These are phyloP conservation scores for Tautogolabrus adspersus DNA, from an alignment of 2,113 vertebrate species.

Conservation along the genomic window DNA sequence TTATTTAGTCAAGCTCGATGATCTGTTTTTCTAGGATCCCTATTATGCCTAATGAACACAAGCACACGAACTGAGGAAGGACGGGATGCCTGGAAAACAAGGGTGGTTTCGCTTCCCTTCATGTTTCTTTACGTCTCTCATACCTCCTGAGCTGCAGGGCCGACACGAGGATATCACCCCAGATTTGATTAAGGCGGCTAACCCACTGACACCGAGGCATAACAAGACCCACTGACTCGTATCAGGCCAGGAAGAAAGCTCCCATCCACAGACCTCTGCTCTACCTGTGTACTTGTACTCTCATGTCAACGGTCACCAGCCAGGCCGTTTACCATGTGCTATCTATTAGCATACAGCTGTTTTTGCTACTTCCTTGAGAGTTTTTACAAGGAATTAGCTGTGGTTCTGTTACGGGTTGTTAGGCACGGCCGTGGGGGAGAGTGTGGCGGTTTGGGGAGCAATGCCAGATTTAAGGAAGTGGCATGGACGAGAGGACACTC, in stretches of 20 bases:
- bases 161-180: constrained; percentile 23
- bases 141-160: constrained; percentile 17
- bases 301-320: constrained; percentile 62
- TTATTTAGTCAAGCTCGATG: constrained; percentile 79
- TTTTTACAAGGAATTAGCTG: constrained; percentile 76
- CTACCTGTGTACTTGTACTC: constrained; percentile 46
- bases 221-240: constrained; percentile 48
- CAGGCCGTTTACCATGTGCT: constrained; percentile 73
- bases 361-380: constrained; percentile 66
- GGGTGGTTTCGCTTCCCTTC: constrained; percentile 47
- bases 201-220: constrained; percentile 43
- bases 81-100: constrained; percentile 69
- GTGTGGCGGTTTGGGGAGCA: constrained; percentile 11
- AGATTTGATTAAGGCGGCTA: constrained; percentile 61
- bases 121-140: constrained; percentile 30
- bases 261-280: constrained; percentile 26
- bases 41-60: constrained; percentile 80
- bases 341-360: constrained; percentile 76
- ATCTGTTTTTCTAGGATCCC: constrained; percentile 80
- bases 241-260: constrained; percentile 37
- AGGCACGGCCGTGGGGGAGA: constrained; percentile 39
- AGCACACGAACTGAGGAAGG: constrained; percentile 56
- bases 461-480: constrained; percentile 60
- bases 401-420: constrained; percentile 65
- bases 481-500: constrained; percentile 40